Base-by-base conservation (phyloP, 2,888 invertebrate genomes). In the Resseliella maxima region DNA sequence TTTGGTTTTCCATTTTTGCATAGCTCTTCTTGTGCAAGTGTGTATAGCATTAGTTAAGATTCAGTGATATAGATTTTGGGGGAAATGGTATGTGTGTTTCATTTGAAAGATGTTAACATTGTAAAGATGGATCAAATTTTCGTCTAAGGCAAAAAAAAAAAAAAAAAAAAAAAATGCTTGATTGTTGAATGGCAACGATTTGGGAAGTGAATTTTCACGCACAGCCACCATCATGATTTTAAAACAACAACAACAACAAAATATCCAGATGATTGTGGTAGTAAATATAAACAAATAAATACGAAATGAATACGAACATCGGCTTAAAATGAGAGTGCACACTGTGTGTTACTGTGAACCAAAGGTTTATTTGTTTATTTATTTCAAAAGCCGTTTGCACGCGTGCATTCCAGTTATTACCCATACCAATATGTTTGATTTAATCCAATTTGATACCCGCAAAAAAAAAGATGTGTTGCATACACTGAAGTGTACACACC, bases 291-390 rank as follows among this genome's bases (percentile, higher is more conserved):
- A 27, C 27, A 72, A 35, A 72, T 72, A 6, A 8, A 59, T 27
- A n/a, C 59, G 59, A n/a, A 59, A n/a, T 8, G 5, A 59, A 59
- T 59, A 59, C 59, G 3, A 24, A 5, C 59, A 27, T 27, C 27
- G n/a, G 27, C 27, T 24, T 59, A 59, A n/a, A 27, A 59, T 59
- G 27, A 8, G 27, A 59, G 24, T 2, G 24, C 35, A 72, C 31
- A 35, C 5, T 27, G 31, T 31, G 10, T 35, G 1, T 5, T n/a
- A 27, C 24, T 24, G 3, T 59, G 59, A 24, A n/a, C n/a, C n/a
- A n/a, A n/a, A n/a, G n/a, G n/a, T n/a, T 59, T 59, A 24, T 59
- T 59, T 59, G 59, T 59, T 59, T 59, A 59, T 59, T 59, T 59
- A 59, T 24, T 59, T 59, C 6, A 59, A 27, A 59, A 27, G 59